A percentile compares a stretch with the other conserved stretches of the same genome.
Evolutionary conservation across 1,140 invertebrate species (phyloP).

Genomic region (Drosophila littoralis): DNA sequence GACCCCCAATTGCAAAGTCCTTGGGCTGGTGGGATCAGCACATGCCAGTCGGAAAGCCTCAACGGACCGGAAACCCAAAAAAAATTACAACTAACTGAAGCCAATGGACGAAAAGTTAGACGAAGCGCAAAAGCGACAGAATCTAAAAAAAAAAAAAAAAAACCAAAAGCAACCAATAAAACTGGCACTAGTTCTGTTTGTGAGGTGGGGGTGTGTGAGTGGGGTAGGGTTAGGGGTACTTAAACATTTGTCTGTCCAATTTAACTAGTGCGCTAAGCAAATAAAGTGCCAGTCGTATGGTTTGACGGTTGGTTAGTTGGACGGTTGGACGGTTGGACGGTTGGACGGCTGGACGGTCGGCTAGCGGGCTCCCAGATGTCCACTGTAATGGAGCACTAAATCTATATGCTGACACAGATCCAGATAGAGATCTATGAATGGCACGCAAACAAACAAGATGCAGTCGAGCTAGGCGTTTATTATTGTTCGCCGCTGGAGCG

Average conservation of each 20-base stretch:
- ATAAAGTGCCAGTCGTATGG: conserved; percentile 33
- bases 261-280: conserved; percentile 59
- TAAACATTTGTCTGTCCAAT: conserved; percentile 69
- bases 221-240: conserved; percentile 5
- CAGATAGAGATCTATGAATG: conserved; percentile 47
- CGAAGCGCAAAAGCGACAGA: conserved; percentile 26
- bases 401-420: conserved; percentile 54
- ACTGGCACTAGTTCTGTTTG: conserved; percentile 2
- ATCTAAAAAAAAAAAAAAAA: conserved; percentile 3
- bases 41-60: conserved; percentile 26
- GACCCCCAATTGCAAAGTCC: conserved; percentile 25
- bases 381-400: conserved; percentile 62
- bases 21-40: conserved; percentile 26
- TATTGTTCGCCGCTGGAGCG: conserved; percentile 71
- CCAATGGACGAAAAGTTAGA: conserved; percentile 41
- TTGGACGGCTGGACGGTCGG: not conserved
- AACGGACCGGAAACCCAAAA: conserved; percentile 25
- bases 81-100: conserved; percentile 40
- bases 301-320: conserved; percentile 3
- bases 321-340: too few relatives aligned
- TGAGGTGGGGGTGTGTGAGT: not conserved
- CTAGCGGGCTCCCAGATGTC: conserved; percentile 34
- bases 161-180: not conserved
- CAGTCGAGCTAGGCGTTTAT: conserved; percentile 59
- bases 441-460: conserved; percentile 56